These are phyloP conservation scores for Cottoperca gobio DNA, from an alignment of 2,797 vertebrate genomes.

Conservation along the genomic window DNA sequence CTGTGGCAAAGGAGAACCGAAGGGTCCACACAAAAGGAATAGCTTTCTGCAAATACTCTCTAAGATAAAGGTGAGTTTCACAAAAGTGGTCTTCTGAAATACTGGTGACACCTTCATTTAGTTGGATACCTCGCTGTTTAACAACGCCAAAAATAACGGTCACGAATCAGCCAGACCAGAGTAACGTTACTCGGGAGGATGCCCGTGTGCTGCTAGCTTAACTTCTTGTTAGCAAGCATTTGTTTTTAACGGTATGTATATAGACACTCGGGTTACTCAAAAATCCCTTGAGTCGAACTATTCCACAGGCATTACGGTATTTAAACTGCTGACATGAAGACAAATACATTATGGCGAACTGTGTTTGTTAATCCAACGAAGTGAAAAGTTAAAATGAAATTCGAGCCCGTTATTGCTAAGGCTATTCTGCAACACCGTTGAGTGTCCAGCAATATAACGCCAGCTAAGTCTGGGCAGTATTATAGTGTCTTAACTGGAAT, in stretches of 20 bases:
- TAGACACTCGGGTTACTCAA: background rate
- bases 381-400: slow-evolving; percentile 41
- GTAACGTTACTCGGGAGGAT: slow-evolving; percentile 27
- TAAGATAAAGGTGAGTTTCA: slow-evolving; percentile 32
- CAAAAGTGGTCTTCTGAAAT: background rate
- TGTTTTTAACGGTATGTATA: slow-evolving; percentile 36
- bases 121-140: background rate
- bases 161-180: slow-evolving; percentile 54
- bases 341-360: background rate
- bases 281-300: background rate
- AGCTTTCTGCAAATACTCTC: background rate
- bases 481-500: background rate
- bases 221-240: slow-evolving; percentile 69
- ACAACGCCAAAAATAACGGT: slow-evolving; percentile 67
- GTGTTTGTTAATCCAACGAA: background rate
- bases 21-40: slow-evolving; percentile 2
- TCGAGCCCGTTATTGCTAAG: background rate
- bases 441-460: background rate
- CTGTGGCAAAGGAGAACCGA: slow-evolving; percentile 4
- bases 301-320: background rate
- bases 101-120: rapidly evolving
- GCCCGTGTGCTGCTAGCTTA: slow-evolving; percentile 63
- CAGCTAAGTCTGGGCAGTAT: background rate
- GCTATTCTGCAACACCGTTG: background rate
- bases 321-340: background rate